A percentile compares a stretch with the other conserved stretches of the same genome.
Conservation (phyloP, 2,797 vertebrate genomes). For the Chaenodraco wilsoni region DNA sequence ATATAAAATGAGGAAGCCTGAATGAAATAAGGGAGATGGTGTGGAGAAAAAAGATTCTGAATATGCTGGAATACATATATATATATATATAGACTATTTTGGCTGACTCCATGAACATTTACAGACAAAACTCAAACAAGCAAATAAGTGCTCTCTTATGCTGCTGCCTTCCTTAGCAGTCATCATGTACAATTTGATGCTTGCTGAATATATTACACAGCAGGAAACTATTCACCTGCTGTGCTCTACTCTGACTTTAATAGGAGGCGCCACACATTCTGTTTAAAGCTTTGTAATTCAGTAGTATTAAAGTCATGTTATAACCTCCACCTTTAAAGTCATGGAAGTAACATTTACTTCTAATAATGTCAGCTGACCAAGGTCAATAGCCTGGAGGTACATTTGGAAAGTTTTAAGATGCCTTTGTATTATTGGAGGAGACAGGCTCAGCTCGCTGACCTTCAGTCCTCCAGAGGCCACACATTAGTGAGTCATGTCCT, state of each 20-base stretch:
- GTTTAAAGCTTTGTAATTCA: conserved; percentile 14
- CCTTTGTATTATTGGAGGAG: conserved; percentile 5
- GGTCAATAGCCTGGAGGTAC: conserved; percentile 6
- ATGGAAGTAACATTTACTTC: not conserved
- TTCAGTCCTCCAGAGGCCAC: conserved; percentile 12
- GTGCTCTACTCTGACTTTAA: conserved; percentile 3
- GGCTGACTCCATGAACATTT: not conserved
- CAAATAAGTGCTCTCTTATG: not conserved
- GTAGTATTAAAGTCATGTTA: not conserved
- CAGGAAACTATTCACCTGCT: conserved; percentile 16
- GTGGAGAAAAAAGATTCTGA: not conserved
- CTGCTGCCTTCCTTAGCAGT: not conserved
- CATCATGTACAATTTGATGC: not conserved
- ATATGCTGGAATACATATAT: not conserved
- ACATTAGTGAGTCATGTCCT: conserved; percentile 4
- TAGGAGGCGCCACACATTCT: not conserved
- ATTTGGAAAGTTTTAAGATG: conserved; percentile 18
- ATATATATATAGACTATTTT: not conserved
- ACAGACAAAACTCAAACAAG: too few species aligned
- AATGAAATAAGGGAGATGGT: too few species aligned
- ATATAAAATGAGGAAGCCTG: not conserved
- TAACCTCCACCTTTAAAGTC: not conserved
- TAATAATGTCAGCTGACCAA: conserved; percentile 2
- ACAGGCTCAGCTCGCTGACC: conserved; percentile 26
- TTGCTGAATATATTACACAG: not conserved